Conservation (phyloP, 1,140 invertebrate genomes). For the Berghia stephanieae region DNA sequence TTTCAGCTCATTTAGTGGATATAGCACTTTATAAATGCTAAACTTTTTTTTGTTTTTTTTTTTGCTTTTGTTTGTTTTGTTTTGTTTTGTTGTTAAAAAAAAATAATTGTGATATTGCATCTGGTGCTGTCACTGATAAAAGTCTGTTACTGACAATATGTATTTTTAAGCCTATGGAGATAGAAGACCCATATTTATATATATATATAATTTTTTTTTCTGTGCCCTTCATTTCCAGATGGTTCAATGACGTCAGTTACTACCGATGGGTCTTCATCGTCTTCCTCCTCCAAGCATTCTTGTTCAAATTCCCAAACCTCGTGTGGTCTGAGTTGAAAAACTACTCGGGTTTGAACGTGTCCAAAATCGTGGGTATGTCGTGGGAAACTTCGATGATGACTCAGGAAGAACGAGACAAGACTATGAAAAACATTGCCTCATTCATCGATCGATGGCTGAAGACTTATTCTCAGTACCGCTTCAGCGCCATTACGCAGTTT, state of each 20-base stretch:
- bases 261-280: conserved; percentile 70
- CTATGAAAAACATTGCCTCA: conserved; percentile 47
- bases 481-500: conserved; percentile 44
- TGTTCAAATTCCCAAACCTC: conserved; percentile 64
- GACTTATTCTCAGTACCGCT: conserved; percentile 50
- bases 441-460: conserved; percentile 50
- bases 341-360: conserved; percentile 52
- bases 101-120: too few relatives aligned
- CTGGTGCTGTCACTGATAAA: too few relatives aligned
- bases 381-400: conserved; percentile 26
- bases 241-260: conserved; percentile 29
- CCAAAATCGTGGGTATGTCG: conserved; percentile 35
- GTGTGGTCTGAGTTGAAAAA: conserved; percentile 60
- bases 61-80: too few relatives aligned
- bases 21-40: too few relatives aligned
- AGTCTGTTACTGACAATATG: too few relatives aligned
- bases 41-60: too few relatives aligned
- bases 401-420: conserved; percentile 47
- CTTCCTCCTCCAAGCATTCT: conserved; percentile 64
- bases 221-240: conserved; percentile 6
- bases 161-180: too few relatives aligned
- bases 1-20: too few relatives aligned
- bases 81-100: too few relatives aligned
- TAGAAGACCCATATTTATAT: too few relatives aligned
- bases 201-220: too few relatives aligned